Evolutionary conservation across 2,888 invertebrate genomes (phyloP), one percentile per base, ranked within the genome.

Genomic region (Meiosimyza decipiens): DNA sequence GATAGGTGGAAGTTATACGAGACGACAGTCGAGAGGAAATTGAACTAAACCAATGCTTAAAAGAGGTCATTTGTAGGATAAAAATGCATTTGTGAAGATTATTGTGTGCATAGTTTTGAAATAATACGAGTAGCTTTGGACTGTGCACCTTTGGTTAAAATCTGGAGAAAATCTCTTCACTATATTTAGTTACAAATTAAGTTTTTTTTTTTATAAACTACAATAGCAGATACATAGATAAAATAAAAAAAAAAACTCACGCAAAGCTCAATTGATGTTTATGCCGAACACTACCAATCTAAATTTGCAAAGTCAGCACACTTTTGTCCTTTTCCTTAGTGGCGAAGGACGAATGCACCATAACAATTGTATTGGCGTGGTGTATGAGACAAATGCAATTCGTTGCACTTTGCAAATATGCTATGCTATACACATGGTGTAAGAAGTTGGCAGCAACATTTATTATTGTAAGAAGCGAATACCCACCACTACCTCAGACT

Each of bases 51-150:
- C 13, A 1, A 40, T 40, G 40, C 9, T 40, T 9, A 40, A 40
- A 50, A 69, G 28, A 69, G 69, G 69, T 62, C 69, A 18, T 60
- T 69, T 69, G 69, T 60, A 69, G 69, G 69, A 62, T 60, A 40
- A 15, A 67, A 40, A 40, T 40, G 40, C 40, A 40, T 40, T 40
- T 40, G 9, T 9, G 7, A 40, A 40, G 40, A 6, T 40, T 40
- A 7, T 40, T 40, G 40, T 40, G 40, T 40, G 40, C 9, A 4
- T 40, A 40, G 9, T 40, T 40, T 40, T 40, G 40, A 40, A 40
- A 40, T 40, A 40, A 40, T 40, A 28, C 28, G 28, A 28, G 28
- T 28, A 40, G 40, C 40, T 40, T 9, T 6, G 40, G 1, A 40
- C 40, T 6, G 40, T 40, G 40, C 9, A 40, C 40, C 28, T 28